These are phyloP conservation scores for Platycheirus rosarum DNA, from an alignment of 2,888 invertebrate species.

Conservation along the genomic window DNA sequence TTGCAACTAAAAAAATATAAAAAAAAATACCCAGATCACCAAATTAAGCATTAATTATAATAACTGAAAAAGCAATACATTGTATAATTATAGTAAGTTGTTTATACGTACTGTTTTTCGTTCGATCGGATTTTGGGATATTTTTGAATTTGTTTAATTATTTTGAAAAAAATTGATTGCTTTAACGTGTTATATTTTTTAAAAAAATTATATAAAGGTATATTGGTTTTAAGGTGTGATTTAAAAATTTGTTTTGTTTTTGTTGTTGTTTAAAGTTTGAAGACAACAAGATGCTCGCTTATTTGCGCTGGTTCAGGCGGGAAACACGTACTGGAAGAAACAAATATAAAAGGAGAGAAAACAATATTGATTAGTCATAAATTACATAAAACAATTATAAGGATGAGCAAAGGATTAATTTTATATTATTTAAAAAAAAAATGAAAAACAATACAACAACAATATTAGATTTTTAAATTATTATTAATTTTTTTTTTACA, in stretches of 20 bases:
- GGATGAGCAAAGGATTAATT: conserved; percentile 30
- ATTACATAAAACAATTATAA: conserved; percentile 62
- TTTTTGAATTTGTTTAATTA: conserved; percentile 50
- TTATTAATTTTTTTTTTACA: conserved; percentile 24
- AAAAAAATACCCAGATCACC: background rate
- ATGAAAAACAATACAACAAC: conserved; percentile 26
- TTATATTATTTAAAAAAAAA: conserved; percentile 40
- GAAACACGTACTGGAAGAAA: conserved; percentile 93
- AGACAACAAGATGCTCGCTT: conserved; percentile 77
- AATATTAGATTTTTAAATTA: conserved; percentile 35
- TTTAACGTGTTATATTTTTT: conserved; percentile 69
- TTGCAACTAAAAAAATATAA: too few relatives aligned
- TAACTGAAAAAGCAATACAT: conserved; percentile 15
- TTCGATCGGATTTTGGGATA: conserved; percentile 66
- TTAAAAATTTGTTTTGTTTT: conserved; percentile 43
- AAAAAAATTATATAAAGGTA: conserved; percentile 60
- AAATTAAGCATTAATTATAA: conserved; percentile 1
- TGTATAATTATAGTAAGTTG: conserved; percentile 30
- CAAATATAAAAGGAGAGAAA: conserved; percentile 74
- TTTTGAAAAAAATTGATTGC: conserved; percentile 56
- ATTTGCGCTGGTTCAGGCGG: conserved; percentile 90
- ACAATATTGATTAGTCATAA: conserved; percentile 68
- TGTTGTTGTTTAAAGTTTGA: conserved; percentile 67
- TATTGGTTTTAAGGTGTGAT: conserved; percentile 63
- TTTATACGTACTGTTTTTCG: conserved; percentile 75